Conservation (phyloP, 30 jellyfish, hydroid and myxozoan species). For the Hydractinia echinata region DNA sequence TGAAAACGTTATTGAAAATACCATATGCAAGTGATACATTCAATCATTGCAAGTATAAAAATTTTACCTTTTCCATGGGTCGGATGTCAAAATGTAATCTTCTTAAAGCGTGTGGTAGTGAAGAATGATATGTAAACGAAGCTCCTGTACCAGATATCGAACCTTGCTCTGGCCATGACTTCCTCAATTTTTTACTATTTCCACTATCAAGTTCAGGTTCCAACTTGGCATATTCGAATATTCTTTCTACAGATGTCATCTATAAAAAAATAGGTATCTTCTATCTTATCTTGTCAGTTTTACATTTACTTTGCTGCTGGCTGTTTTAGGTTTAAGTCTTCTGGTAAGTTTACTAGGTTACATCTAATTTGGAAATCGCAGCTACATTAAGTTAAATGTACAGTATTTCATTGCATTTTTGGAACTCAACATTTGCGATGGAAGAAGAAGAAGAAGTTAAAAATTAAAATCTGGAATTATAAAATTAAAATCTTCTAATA, state of each 20-base stretch:
- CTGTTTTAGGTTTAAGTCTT: not conserved
- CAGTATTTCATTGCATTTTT: too few relatives aligned
- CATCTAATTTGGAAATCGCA: too few relatives aligned
- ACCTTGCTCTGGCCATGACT: conserved; percentile 72
- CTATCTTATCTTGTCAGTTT: not conserved
- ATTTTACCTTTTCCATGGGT: conserved; percentile 45
- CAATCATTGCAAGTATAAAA: not conserved
- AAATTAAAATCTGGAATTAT: too few relatives aligned
- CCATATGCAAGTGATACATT: too few relatives aligned
- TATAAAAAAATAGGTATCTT: not conserved
- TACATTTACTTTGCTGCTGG: not conserved
- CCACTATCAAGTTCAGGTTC: conserved; percentile 58
- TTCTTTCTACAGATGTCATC: conserved; percentile 89
- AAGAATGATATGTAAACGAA: conserved; percentile 62
- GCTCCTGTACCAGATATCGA: conserved; percentile 61
- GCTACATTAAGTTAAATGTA: too few relatives aligned
- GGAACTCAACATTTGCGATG: too few relatives aligned
- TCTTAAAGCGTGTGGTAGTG: conserved; percentile 63
- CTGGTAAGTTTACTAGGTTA: too few relatives aligned
- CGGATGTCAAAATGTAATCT: conserved; percentile 31
- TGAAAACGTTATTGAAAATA: not conserved
- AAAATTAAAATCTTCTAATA: too few relatives aligned
- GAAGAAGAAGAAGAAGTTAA: too few relatives aligned
- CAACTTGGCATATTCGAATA: conserved; percentile 63
- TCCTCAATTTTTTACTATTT: not conserved